Percentiles rank a stretch among this genome's conserved stretches.
phyloP scores from a whole-genome alignment of 2,113 vertebrate species.

The Crotalus viridis region DNA sequence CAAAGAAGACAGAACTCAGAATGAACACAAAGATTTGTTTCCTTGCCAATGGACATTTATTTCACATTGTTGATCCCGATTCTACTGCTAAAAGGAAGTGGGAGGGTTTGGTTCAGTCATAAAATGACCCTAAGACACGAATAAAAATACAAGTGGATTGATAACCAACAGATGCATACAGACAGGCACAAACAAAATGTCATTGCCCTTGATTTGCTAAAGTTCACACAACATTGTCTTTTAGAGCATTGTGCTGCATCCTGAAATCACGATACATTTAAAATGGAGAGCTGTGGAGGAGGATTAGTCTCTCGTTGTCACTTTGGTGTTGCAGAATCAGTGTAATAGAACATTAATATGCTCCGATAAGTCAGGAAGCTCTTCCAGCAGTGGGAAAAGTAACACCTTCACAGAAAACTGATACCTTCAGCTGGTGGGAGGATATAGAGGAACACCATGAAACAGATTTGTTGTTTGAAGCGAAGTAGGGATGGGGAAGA shows the following conservation, averaged over 20 bases:
- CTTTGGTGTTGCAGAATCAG: not conserved
- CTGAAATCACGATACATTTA: not conserved
- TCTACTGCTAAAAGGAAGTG: not conserved
- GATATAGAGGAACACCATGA: not conserved
- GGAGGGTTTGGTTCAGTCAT: not conserved
- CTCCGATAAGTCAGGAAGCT: not conserved
- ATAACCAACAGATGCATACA: not conserved
- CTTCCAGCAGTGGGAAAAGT: not conserved
- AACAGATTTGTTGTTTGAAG: not conserved
- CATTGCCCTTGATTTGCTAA: not conserved
- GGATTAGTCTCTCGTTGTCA: not conserved
- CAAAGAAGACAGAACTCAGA: not conserved
- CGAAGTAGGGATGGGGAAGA: not conserved
- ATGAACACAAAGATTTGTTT: not conserved
- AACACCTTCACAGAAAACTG: not conserved
- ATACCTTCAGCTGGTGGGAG: not conserved
- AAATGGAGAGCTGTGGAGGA: not conserved
- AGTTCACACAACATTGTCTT: not conserved
- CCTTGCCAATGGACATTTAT: not conserved
- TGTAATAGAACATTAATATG: not conserved
- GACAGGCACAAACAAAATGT: not conserved
- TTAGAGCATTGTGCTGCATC: not conserved
- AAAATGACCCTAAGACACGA: not conserved
- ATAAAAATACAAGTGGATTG: not conserved
- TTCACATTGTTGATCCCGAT: not conserved